Percentiles rank a stretch among this genome's conserved stretches.
Evolutionary conservation across 2,888 invertebrate species (phyloP).

Genomic region (Lissonota sp.): DNA sequence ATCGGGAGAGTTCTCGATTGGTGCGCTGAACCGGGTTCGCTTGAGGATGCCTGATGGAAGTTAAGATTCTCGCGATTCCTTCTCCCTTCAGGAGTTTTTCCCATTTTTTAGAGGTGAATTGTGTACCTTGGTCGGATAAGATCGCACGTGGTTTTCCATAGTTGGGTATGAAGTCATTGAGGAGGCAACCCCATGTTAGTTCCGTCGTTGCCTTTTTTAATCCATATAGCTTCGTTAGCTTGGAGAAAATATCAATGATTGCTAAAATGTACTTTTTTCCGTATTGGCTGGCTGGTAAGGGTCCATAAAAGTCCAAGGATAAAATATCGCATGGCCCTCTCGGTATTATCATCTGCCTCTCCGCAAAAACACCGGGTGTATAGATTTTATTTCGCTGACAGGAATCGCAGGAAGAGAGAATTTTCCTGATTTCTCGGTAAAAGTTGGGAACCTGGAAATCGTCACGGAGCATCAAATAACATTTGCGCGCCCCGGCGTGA

Average conservation of each 20-base stretch:
- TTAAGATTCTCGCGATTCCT: no score
- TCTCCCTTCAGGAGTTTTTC: no score
- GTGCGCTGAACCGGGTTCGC: constrained; percentile 6
- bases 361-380: background rate
- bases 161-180: no score
- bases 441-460: background rate
- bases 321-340: constrained; percentile 39
- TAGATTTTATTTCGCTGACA: background rate
- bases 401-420: background rate
- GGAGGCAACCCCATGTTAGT: no score
- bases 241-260: constrained; percentile 60
- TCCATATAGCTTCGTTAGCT: no score
- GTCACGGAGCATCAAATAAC: background rate
- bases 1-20: constrained; percentile 4
- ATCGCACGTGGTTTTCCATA: no score
- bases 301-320: constrained; percentile 59
- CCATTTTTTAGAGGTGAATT: no score
- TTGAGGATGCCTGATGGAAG: constrained; percentile 24
- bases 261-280: constrained; percentile 55
- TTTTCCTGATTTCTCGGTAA: background rate
- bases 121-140: constrained; percentile 51
- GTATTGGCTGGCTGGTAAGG: constrained; percentile 26
- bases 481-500: background rate
- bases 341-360: constrained; percentile 34
- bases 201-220: no score